These are phyloP conservation scores for Crotalus adamanteus DNA, from an alignment of 2,797 vertebrate genomes.

Conservation along the genomic window DNA sequence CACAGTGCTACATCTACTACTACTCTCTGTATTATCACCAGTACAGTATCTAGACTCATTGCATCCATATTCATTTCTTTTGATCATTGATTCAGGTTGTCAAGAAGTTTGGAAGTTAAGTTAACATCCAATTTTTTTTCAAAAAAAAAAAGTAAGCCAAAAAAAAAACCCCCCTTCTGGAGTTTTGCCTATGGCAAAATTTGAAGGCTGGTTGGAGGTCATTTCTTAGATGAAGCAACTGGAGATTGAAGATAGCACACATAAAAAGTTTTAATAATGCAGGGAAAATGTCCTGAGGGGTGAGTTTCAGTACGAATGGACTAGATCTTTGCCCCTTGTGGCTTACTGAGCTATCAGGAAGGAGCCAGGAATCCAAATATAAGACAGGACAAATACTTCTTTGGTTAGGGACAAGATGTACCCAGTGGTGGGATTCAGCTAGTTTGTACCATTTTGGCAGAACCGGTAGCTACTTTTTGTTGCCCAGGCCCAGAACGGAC, in stretches of 20 bases:
- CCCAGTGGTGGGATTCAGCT: too few species aligned
- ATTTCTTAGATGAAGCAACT: not conserved
- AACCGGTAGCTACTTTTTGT: too few species aligned
- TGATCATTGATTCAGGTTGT: not conserved
- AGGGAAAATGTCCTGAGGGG: not conserved
- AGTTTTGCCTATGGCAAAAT: conserved; percentile 17
- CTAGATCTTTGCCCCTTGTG: not conserved
- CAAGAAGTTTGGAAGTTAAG: not conserved
- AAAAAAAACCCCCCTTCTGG: not conserved
- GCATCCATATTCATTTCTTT: conserved; percentile 16
- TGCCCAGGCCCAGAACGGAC: too few species aligned
- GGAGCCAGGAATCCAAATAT: not conserved
- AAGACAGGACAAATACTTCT: not conserved
- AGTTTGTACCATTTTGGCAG: too few species aligned
- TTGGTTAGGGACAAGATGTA: not conserved
- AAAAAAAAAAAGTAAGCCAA: not conserved
- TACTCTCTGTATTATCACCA: not conserved
- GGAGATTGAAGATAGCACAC: not conserved
- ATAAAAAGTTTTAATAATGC: not conserved
- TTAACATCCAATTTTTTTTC: not conserved
- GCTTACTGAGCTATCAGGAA: not conserved
- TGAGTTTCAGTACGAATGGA: not conserved
- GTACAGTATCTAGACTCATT: not conserved
- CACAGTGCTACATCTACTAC: not conserved
- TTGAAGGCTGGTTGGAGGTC: conserved; percentile 1